Evolutionary conservation across 2,113 vertebrate genomes (phyloP), one percentile per base, ranked within the genome.

Genomic region (Odontesthes bonariensis): DNA sequence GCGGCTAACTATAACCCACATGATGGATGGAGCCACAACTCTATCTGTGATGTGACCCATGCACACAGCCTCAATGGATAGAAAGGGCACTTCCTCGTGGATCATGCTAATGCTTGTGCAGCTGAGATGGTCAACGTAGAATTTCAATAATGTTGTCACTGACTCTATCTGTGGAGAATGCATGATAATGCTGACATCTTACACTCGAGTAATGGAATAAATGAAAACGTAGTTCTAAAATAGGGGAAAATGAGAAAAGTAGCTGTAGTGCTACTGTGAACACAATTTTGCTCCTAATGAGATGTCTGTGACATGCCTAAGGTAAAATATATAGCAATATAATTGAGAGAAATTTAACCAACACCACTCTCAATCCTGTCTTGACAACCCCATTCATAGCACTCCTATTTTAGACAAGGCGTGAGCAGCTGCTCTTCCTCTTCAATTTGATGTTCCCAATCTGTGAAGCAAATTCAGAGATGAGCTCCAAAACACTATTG

Each of bases 1-100:
- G 83, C 85, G 74, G 89, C 86, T 88, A 92, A 92, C 90, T 93
- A 92, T 93, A 92, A 91, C 90, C 90, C 81, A 85, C 90, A 93
- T 93, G 91, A 93, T 93, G 91, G 91, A 92, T 92, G 91, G 89
- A 90, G 88, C 85, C 89, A 89, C 85, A 88, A 74, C 90, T 90
- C 89, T 91, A 87, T 91, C 89, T 92, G 91, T 91, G 91, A 93
- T 90, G 89, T 93, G 91, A 93, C 91, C 90, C 90, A 83, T 92
- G 89, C 89, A 91, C 82, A 19, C 68, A 87, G 84, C 90, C 85
- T 88, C 89, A 81, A 84, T 92, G 90, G 89, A 90, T 80, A 86
- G 91, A 92, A 92, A 92, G 91, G 91, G 85, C 91, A 91, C 90
- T 91, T 91, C 91, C 89, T 89, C 85, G 74, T 89, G 88, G 83